phyloP scores from a whole-genome alignment of 2,888 invertebrate genomes.

The Neoascia interrupta region DNA sequence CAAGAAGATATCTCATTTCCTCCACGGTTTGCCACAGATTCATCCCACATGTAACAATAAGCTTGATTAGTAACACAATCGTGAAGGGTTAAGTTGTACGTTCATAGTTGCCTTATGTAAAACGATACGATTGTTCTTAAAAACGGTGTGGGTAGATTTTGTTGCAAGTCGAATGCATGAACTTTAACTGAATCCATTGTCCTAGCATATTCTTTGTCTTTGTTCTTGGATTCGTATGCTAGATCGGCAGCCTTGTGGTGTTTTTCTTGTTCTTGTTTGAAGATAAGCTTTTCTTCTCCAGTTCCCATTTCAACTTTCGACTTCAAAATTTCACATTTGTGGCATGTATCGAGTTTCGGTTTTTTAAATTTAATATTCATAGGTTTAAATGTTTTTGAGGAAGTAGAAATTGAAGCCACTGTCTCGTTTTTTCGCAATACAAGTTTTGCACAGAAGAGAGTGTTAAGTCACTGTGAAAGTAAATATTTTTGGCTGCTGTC shows the following conservation, averaged over 20 bases:
- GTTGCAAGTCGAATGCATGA: conserved; percentile 8
- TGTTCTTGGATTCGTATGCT: neutral
- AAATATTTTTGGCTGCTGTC: conserved; percentile 27
- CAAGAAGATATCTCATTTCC: conserved; percentile 62
- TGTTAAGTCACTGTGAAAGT: conserved; percentile 9
- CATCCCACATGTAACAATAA: conserved; percentile 65
- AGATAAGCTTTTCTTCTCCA: neutral
- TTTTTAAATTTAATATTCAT: conserved; percentile 59
- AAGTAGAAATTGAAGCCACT: conserved; percentile 48
- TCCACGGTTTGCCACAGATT: conserved; percentile 55
- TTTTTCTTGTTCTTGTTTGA: conserved; percentile 1
- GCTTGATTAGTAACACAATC: conserved; percentile 40
- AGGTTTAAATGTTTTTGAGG: conserved; percentile 46
- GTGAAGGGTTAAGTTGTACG: conserved; percentile 51
- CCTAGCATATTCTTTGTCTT: neutral
- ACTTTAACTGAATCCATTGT: too few relatives aligned
- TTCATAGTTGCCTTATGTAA: too few relatives aligned
- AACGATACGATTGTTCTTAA: too few relatives aligned
- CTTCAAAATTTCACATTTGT: conserved; percentile 60
- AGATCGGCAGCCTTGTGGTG: neutral
- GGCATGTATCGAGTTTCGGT: conserved; percentile 50
- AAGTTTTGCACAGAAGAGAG: conserved; percentile 7
- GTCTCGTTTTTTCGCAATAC: conserved; percentile 14
- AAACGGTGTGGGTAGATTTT: conserved; percentile 12
- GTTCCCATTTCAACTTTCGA: conserved; percentile 30